These are phyloP conservation scores for Phorcus lineatus DNA, from an alignment of 2,888 invertebrate species.

Conservation along the genomic window DNA sequence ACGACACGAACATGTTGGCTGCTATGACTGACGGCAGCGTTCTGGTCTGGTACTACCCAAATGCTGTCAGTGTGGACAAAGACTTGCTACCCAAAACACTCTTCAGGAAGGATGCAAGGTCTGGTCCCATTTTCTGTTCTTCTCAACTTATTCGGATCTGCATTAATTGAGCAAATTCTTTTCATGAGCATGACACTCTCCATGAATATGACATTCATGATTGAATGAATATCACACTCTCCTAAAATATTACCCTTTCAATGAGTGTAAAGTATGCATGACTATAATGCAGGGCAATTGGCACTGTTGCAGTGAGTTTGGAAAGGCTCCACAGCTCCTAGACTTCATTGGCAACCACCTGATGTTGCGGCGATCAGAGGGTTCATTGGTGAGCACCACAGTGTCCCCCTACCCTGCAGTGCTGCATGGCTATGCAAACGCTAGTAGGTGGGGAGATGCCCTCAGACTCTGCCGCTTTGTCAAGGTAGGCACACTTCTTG, in stretches of 20 bases:
- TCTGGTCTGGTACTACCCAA: conserved; percentile 89
- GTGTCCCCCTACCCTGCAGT: conserved; percentile 83
- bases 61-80: conserved; percentile 83
- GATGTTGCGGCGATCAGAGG: conserved; percentile 90
- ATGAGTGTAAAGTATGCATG: too few relatives aligned
- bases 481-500: conserved; percentile 76
- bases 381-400: conserved; percentile 86
- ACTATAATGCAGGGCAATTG: neutral
- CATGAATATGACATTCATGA: too few relatives aligned
- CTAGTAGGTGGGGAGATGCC: conserved; percentile 82
- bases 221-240: too few relatives aligned
- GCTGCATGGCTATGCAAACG: conserved; percentile 85
- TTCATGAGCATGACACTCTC: neutral
- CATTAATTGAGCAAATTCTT: neutral
- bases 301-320: conserved; percentile 87
- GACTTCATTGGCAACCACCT: conserved; percentile 90
- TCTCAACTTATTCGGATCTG: too few relatives aligned
- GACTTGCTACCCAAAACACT: conserved; percentile 82
- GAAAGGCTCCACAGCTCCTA: conserved; percentile 88
- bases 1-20: conserved; percentile 86
- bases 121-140: conserved; percentile 29
- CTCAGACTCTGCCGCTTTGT: conserved; percentile 85
- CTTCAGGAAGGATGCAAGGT: conserved; percentile 76
- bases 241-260: too few relatives aligned
- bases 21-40: conserved; percentile 87